phyloP scores from a whole-genome alignment of 2,888 invertebrate species.

The Sesamia inferens region DNA sequence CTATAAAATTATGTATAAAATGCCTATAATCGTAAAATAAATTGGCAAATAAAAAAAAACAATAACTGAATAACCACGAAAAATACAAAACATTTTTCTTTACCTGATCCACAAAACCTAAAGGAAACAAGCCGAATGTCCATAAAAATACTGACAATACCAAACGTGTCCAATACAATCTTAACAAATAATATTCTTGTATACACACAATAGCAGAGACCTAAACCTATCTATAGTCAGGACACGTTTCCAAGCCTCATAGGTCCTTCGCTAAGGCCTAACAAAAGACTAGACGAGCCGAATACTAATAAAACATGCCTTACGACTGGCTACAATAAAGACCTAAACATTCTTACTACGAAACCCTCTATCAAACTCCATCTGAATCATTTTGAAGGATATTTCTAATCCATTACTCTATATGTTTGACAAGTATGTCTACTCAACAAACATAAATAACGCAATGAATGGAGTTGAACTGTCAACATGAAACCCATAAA shows the following conservation, averaged over 20 bases:
- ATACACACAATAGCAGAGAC: slow-evolving; percentile 17
- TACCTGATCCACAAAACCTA: slow-evolving; percentile 35
- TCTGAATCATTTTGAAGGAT: too few relatives aligned
- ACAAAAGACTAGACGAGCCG: slow-evolving; percentile 33
- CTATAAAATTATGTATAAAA: not conserved
- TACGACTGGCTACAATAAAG: not conserved
- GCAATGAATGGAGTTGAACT: too few relatives aligned
- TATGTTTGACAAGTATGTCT: too few relatives aligned
- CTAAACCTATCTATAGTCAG: slow-evolving; percentile 38
- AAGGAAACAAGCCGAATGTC: slow-evolving; percentile 16
- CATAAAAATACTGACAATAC: slow-evolving; percentile 37
- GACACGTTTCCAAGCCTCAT: slow-evolving; percentile 51
- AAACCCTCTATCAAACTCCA: too few relatives aligned
- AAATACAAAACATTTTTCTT: slow-evolving; percentile 5
- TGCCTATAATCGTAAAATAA: too few relatives aligned
- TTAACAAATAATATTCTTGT: slow-evolving; percentile 18
- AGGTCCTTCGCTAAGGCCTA: slow-evolving; percentile 42
- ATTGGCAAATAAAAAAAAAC: too few relatives aligned
- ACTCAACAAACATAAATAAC: too few relatives aligned
- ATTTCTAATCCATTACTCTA: too few relatives aligned
- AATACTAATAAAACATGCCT: slow-evolving; percentile 46
- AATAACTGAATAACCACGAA: slow-evolving; percentile 1
- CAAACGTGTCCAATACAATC: slow-evolving; percentile 18
- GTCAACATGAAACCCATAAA: too few relatives aligned
- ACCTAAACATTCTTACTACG: not conserved